Evolutionary conservation across 2,888 invertebrate genomes (phyloP), one percentile per base, ranked within the genome.

Genomic region (Drosophila dives): DNA sequence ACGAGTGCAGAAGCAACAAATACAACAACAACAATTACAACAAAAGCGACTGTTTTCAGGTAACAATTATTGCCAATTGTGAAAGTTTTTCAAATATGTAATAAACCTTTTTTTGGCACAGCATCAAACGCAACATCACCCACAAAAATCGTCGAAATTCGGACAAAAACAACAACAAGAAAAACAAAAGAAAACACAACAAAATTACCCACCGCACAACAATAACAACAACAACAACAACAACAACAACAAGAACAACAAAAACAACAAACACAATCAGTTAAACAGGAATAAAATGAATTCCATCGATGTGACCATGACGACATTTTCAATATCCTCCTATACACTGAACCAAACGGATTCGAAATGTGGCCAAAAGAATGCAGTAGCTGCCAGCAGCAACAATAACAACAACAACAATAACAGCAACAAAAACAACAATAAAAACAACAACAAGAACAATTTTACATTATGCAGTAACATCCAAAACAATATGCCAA

Each of bases 401-500:
- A 36, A 49, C 45, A 61, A 20, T 40, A 51, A 40, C 32, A 58
- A 26, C 33, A 36, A 55, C 58, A 58, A 60, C 58, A 60, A 59
- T 65, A 72, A 34, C 34, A 40, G 7, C 69, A 72, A 34, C 29
- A 40, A 20, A 15, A 23, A 23, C 45, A 49, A 55, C 66, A 72
- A 60, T 69, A 51, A 55, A 40, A 58, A 23, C 59, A 69, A 17
- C 67, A 78, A 72, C 71, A 72, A 69, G 71, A 87, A 88, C 74
- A 90, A 88, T 81, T 86, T 90, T 72, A 89, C 90, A 72, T 45
- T 86, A 82, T 72, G 73, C 92, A 91, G 83, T 54, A 82, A 80
- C 65, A 73, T 75, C 75, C 68, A 69, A 63, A 80, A 77, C 74
- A 81, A 76, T 71, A 76, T 62, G 49, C 38, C 62, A 55, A 54